Evolutionary conservation across 2,113 vertebrate genomes (phyloP).

Genomic region (Pampusana beccarii): DNA sequence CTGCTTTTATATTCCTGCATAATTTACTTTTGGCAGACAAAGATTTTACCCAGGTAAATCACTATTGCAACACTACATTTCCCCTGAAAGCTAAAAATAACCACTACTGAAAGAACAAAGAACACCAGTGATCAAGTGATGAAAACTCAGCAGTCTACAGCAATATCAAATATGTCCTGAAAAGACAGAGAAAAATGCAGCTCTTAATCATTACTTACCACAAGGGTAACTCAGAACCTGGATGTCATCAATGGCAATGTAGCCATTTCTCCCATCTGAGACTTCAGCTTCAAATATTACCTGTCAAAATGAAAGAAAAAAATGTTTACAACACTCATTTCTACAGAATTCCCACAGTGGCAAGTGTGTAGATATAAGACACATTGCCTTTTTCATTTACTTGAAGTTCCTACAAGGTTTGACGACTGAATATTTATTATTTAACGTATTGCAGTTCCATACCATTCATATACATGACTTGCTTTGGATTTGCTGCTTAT

Average conservation of each 20-base stretch:
- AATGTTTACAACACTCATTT: conserved; percentile 65
- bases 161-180: conserved; percentile 50
- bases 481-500: neutral
- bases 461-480: neutral
- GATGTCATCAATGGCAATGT: conserved; percentile 97
- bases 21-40: neutral
- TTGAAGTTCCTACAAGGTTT: conserved; percentile 43
- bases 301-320: conserved; percentile 79
- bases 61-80: neutral
- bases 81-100: conserved; percentile 23
- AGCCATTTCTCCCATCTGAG: conserved; percentile 90
- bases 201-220: conserved; percentile 89
- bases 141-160: conserved; percentile 69
- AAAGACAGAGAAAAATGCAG: conserved; percentile 78
- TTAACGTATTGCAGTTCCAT: neutral
- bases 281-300: conserved; percentile 99
- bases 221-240: conserved; percentile 99
- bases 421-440: conserved; percentile 35
- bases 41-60: conserved; percentile 20
- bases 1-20: neutral
- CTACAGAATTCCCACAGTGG: conserved; percentile 29
- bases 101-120: conserved; percentile 40
- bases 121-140: conserved; percentile 65
- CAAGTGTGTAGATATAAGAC: neutral
- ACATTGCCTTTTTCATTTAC: conserved; percentile 48